Percentiles rank a stretch among this genome's conserved stretches.
These are phyloP conservation scores for Drepana falcataria DNA, from an alignment of 2,888 invertebrate genomes.

Conservation along the genomic window DNA sequence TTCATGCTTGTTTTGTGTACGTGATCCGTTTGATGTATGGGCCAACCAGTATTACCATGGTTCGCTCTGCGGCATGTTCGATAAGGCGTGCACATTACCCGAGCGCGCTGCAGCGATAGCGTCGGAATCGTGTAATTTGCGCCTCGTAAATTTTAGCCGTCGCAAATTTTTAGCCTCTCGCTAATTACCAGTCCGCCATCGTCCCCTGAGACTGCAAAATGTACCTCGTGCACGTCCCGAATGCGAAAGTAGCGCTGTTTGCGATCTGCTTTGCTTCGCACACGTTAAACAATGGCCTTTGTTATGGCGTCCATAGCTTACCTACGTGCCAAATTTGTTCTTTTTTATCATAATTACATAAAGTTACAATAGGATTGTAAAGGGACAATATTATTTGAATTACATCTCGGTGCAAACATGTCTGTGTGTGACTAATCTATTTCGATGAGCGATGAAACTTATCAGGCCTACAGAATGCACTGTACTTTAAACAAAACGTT, in stretches of 20 bases:
- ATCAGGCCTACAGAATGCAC: no score
- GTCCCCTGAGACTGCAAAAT: constrained; percentile 73
- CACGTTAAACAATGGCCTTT: constrained; percentile 69
- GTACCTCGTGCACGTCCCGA: constrained; percentile 70
- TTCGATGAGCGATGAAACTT: no score
- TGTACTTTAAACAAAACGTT: no score
- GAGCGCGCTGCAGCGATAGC: constrained; percentile 69
- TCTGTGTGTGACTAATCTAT: no score
- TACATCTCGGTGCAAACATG: no score
- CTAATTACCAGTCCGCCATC: constrained; percentile 74
- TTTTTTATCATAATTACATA: constrained; percentile 8
- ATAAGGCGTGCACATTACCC: constrained; percentile 75
- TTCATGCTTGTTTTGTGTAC: constrained; percentile 39
- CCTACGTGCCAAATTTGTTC: constrained; percentile 53
- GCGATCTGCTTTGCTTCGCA: constrained; percentile 54
- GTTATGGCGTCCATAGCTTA: constrained; percentile 62
- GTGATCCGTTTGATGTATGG: constrained; percentile 50
- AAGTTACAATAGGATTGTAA: no score
- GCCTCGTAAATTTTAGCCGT: constrained; percentile 77
- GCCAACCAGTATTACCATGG: constrained; percentile 1
- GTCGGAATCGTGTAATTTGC: constrained; percentile 75
- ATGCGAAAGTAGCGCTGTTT: constrained; percentile 64
- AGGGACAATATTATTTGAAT: no score
- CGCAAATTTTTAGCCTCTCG: constrained; percentile 76
- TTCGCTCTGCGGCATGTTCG: constrained; percentile 46